Conservation (phyloP, 2,888 invertebrate genomes). For the Sarcophaga subvicina region DNA sequence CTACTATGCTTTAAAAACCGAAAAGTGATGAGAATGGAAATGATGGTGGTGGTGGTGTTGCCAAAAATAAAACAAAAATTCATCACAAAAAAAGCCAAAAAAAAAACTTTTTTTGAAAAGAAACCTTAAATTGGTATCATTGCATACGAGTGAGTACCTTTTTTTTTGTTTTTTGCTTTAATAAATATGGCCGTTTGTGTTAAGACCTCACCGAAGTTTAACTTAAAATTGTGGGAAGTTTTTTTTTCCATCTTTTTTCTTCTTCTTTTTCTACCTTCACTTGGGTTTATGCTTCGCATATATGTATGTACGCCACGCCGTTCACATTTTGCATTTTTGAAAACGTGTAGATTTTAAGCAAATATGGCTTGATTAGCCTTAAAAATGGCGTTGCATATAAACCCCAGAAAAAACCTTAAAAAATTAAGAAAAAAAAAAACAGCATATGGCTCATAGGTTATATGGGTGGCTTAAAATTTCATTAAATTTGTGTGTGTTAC, state of each 20-base stretch:
- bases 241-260: constrained; percentile 30
- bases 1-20: constrained; percentile 38
- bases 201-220: constrained; percentile 68
- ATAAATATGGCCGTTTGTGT: constrained; percentile 67
- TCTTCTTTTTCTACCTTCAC: constrained; percentile 5
- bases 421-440: constrained; percentile 6
- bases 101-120: constrained; percentile 41
- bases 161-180: constrained; percentile 17
- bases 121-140: constrained; percentile 68
- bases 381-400: constrained; percentile 68
- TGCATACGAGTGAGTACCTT: constrained; percentile 54
- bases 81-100: constrained; percentile 8
- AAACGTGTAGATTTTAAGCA: constrained; percentile 69
- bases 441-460: background rate
- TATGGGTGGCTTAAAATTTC: constrained; percentile 68
- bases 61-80: constrained; percentile 42
- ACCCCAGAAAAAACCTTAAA: background rate
- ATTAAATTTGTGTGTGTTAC: constrained; percentile 28
- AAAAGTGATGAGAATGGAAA: constrained; percentile 31
- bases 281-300: background rate
- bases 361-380: constrained; percentile 69
- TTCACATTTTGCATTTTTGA: constrained; percentile 63
- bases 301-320: constrained; percentile 11
- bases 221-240: constrained; percentile 60
- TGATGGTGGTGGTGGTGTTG: constrained; percentile 54